Evolutionary conservation across 2,113 vertebrate species (phyloP), one percentile per base, ranked within the genome.

Genomic region (Nesoenas mayeri): DNA sequence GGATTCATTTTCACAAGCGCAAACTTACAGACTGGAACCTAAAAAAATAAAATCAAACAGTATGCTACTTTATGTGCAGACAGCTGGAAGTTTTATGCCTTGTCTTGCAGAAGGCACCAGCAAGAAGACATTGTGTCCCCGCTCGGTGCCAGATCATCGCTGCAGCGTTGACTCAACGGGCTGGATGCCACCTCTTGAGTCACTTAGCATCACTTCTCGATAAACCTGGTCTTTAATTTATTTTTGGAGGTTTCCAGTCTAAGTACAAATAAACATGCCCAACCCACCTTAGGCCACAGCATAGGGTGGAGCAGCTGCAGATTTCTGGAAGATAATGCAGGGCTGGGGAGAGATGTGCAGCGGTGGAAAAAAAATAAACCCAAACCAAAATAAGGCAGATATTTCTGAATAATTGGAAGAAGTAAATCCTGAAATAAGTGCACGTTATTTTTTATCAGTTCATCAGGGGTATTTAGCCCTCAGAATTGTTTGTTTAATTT

Each of bases 241-340:
- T 97, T 97, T 96, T 85, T 86, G 83, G 89, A 95, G 89, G 74
- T 91, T 97, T 94, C 64, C 80, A 84, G 64, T 60, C 88, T 38
- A 64, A 93, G 91, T 66, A 83, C 92, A 97, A 97, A 96, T 91
- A 97, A 97, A 97, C 94, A 96, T 60, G 62, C 57, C 84, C 92
- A 88, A 85, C 77, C 94, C 80, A 48, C 81, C 51, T n/a, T 2
- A 24, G 81, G 80, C 93, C 96, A 67, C 92, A 88, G 79, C 88
- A 78, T 73, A 77, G 89, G 95, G 93, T 70, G 94, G 93, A 92
- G 92, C 91, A 84, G 94, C 83, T 81, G 74, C 77, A 71, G 69
- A 22, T 65, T 16, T 38, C 72, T 26, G 88, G 5, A 74, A 93
- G 95, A 95, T 65, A 87, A 74, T 25, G 75, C 69, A 66, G 6